Conservation (phyloP, 1,140 invertebrate genomes). For the Drosophila murphyi region DNA sequence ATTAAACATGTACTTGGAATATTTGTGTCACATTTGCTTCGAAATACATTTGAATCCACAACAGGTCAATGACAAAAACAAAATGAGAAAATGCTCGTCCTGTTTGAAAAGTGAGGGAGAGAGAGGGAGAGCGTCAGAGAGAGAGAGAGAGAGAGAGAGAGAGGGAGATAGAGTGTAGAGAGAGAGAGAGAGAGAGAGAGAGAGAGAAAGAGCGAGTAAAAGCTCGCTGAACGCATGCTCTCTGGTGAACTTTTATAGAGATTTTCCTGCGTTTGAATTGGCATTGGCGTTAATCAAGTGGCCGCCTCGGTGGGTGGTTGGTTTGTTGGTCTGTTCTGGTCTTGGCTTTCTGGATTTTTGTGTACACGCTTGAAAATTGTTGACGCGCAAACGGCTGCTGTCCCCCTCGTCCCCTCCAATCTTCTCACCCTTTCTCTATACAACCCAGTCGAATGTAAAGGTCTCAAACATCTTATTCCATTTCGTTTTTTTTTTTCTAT, state of each 20-base stretch:
- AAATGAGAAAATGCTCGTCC: constrained; percentile 48
- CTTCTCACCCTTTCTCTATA: no score
- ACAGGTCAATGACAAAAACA: constrained; percentile 83
- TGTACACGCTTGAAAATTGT: constrained; percentile 81
- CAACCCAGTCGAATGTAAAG: not conserved
- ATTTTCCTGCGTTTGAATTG: constrained; percentile 77
- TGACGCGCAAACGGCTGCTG: constrained; percentile 60
- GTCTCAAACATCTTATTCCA: constrained; percentile 8
- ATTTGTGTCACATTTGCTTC: not conserved
- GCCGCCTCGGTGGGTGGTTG: constrained; percentile 50
- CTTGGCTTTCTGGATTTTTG: constrained; percentile 71
- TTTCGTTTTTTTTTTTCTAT: constrained; percentile 30
- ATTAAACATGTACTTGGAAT: not conserved
- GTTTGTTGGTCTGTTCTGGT: constrained; percentile 33
- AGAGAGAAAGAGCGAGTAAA: constrained; percentile 26
- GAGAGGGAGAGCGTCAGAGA: not conserved
- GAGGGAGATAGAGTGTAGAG: constrained; percentile 1
- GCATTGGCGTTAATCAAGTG: constrained; percentile 81
- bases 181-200: constrained; percentile 6
- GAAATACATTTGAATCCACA: constrained; percentile 49
- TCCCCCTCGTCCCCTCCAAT: not conserved
- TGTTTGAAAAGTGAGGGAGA: constrained; percentile 23
- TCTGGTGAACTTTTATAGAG: constrained; percentile 72
- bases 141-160: constrained; percentile 12
- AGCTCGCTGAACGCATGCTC: constrained; percentile 68